Evolutionary conservation across 2,888 invertebrate genomes (phyloP).

Genomic region (Oscheius sp.): DNA sequence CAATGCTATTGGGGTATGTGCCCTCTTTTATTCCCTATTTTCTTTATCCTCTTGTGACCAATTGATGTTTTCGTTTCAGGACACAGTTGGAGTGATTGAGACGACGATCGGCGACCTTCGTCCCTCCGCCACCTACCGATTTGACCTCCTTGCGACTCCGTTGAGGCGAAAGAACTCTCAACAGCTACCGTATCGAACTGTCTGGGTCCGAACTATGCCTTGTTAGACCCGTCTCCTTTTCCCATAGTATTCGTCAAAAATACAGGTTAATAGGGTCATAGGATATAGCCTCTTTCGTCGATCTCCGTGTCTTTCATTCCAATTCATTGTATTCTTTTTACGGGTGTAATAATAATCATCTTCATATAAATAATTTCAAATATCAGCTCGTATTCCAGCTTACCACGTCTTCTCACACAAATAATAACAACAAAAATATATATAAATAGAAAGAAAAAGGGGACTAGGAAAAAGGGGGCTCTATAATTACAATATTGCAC

Average conservation of each 20-base stretch:
- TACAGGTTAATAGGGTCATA: slow-evolving; percentile 6
- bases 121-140: slow-evolving; percentile 56
- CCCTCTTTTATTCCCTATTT: no score
- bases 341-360: slow-evolving; percentile 16
- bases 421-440: not conserved
- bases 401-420: slow-evolving; percentile 11
- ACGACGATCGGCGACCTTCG: slow-evolving; percentile 53
- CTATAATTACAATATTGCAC: no score
- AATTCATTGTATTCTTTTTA: slow-evolving; percentile 3
- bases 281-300: slow-evolving; percentile 2
- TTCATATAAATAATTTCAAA: slow-evolving; percentile 10
- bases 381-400: slow-evolving; percentile 19
- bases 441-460: not conserved
- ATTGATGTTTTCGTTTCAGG: slow-evolving; percentile 24
- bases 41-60: not conserved
- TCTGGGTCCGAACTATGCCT: slow-evolving; percentile 58
- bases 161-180: slow-evolving; percentile 46
- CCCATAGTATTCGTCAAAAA: not conserved
- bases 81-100: slow-evolving; percentile 50
- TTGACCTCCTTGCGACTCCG: slow-evolving; percentile 59
- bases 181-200: slow-evolving; percentile 59
- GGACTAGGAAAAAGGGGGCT: not conserved
- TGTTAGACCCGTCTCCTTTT: slow-evolving; percentile 13
- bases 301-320: slow-evolving; percentile 33
- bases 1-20: slow-evolving; percentile 18